Percentiles rank a stretch among this genome's conserved stretches.
Evolutionary conservation across 2,797 vertebrate species (phyloP).

Genomic region (Spheniscus humboldti): DNA sequence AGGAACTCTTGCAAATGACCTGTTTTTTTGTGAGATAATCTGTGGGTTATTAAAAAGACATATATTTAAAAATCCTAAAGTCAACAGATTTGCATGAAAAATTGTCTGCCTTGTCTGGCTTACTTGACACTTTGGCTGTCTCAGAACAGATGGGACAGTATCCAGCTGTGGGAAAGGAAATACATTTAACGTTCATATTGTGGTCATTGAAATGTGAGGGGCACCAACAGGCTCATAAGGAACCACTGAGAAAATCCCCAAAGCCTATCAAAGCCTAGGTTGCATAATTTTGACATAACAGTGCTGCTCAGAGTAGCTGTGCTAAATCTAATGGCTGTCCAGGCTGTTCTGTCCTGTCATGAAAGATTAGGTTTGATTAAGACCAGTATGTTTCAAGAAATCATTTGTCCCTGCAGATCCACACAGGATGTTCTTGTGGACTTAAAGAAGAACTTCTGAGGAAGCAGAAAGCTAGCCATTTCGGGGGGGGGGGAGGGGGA

Average conservation of each 20-base stretch:
- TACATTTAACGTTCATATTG: conserved; percentile 22
- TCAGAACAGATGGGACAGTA: conserved; percentile 49
- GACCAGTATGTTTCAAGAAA: conserved; percentile 26
- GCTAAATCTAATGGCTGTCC: conserved; percentile 10
- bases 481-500: neutral
- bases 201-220: conserved; percentile 44
- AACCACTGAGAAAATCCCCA: conserved; percentile 47
- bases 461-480: neutral
- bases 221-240: conserved; percentile 24
- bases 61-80: conserved; percentile 57
- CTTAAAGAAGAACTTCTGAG: conserved; percentile 3
- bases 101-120: conserved; percentile 50
- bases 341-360: conserved; percentile 8
- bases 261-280: conserved; percentile 35
- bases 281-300: conserved; percentile 43
- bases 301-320: conserved; percentile 19
- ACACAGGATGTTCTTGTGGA: neutral
- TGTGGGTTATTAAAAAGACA: conserved; percentile 51
- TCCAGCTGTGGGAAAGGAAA: conserved; percentile 67
- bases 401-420: conserved; percentile 5
- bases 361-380: conserved; percentile 37
- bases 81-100: conserved; percentile 64
- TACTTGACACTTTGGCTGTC: conserved; percentile 55
- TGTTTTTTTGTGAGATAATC: conserved; percentile 18
- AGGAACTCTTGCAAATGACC: conserved; percentile 9